These are phyloP conservation scores for Parascotia fuliginaria DNA, from an alignment of 2,888 invertebrate species.

Conservation along the genomic window DNA sequence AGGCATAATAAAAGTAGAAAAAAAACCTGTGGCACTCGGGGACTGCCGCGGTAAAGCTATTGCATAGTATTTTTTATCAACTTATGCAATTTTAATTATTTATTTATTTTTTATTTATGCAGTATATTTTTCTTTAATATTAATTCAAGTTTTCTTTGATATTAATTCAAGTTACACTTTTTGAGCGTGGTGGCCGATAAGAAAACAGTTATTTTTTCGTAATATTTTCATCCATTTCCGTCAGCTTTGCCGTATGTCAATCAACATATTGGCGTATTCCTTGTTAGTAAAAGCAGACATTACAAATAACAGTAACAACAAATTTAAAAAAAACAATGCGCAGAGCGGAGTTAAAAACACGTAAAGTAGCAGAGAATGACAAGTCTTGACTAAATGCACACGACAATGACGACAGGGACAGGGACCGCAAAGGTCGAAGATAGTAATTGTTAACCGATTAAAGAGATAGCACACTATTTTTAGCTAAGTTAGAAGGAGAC, in stretches of 20 bases:
- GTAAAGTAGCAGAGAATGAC: not conserved
- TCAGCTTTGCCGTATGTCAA: conserved; percentile 14
- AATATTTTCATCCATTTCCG: no score
- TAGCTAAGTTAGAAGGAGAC: not conserved
- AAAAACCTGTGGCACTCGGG: no score
- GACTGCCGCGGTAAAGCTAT: no score
- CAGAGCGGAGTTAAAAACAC: not conserved
- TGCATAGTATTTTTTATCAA: no score
- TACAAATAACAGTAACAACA: not conserved
- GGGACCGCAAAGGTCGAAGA: not conserved
- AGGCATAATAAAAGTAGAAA: no score
- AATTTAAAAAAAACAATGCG: not conserved
- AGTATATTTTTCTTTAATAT: no score
- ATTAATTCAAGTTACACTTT: no score
- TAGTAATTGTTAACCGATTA: not conserved
- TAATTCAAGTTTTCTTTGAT: no score
- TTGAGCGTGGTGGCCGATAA: no score
- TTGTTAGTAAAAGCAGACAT: conserved; percentile 17
- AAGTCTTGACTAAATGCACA: not conserved
- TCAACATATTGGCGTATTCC: conserved; percentile 25
- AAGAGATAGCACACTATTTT: not conserved
- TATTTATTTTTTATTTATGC: no score
- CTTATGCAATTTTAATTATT: no score
- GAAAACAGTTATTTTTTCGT: no score
- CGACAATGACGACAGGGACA: not conserved